Evolutionary conservation across 2,888 invertebrate species (phyloP), one percentile per base, ranked within the genome.

Genomic region (Stenodema calcarata): DNA sequence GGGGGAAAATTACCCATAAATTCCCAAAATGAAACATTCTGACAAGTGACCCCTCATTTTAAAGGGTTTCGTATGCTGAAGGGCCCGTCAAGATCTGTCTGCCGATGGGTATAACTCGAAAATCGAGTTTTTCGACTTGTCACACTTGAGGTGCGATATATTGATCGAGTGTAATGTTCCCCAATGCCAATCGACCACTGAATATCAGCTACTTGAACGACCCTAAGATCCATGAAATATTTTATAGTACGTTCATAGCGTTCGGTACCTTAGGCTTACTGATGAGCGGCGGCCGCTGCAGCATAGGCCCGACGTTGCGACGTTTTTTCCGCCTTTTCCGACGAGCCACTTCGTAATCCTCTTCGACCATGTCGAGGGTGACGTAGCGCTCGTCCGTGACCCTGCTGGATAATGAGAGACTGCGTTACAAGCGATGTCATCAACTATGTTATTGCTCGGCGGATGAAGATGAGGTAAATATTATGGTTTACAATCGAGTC

Each of bases 261-360:
- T 27, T 9, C 4, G 2, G 30, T 70, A 81, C 86, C 75, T 86
- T 86, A 23, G 86, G 81, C 47, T 86, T 86, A n/a, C 18, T 84
- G 73, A 86, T 41, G 70, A 80, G 41, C 6, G 86, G 87, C 23
- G 84, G 88, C 14, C 87, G 78, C 35, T 87, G 83, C 23, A 82
- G 76, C 82, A 88, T 83, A 16, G 87, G 88, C 12, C 87, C 88
- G 18, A 88, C 79, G 76, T 87, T 78, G 41, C 87, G 78, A 73
- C 88, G 86, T 62, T 87, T 83, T 87, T 88, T 88, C 70, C 88
- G 82, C 44, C 88, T 90, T 90, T 91, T 91, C 90, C 90, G 91
- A 54, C 88, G 86, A 2, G 80, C 88, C 54, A 44, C 86, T 70
- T 83, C 88, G 84, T 84, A 88, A 18, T 87, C 85, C 18, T 86